These are phyloP conservation scores for Cynopterus brachyotis DNA, from an alignment of 2,113 vertebrate genomes.

Conservation along the genomic window DNA sequence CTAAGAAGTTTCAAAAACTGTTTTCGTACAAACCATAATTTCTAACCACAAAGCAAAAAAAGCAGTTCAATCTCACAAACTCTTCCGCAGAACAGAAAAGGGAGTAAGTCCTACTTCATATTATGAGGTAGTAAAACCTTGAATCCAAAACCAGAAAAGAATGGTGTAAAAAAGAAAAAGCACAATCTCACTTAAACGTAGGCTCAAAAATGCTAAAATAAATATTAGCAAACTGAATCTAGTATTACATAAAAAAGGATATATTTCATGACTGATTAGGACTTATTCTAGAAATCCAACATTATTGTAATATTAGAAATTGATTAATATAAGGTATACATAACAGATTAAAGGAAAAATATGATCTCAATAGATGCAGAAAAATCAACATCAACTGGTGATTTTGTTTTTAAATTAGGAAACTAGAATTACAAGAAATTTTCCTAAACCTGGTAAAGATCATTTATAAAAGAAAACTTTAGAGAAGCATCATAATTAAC, in stretches of 20 bases:
- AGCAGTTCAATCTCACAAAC: neutral
- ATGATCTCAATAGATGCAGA: neutral
- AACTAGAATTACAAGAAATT: neutral
- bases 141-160: neutral
- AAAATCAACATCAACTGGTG: neutral
- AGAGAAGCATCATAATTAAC: neutral
- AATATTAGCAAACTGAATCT: neutral
- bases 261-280: neutral
- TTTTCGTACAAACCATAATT: neutral
- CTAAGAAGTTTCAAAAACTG: neutral
- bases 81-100: neutral
- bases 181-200: neutral
- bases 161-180: neutral
- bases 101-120: neutral
- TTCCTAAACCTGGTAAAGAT: neutral
- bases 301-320: neutral
- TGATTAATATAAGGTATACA: neutral
- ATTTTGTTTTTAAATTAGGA: neutral
- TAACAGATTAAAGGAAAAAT: neutral
- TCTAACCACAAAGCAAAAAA: neutral
- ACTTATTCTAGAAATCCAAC: neutral
- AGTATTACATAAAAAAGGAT: neutral
- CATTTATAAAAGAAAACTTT: constrained; percentile 3
- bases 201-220: neutral
- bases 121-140: neutral